phyloP scores from a whole-genome alignment of 53 echinoderm and acorn worm species.

The Arbacia lixula region DNA sequence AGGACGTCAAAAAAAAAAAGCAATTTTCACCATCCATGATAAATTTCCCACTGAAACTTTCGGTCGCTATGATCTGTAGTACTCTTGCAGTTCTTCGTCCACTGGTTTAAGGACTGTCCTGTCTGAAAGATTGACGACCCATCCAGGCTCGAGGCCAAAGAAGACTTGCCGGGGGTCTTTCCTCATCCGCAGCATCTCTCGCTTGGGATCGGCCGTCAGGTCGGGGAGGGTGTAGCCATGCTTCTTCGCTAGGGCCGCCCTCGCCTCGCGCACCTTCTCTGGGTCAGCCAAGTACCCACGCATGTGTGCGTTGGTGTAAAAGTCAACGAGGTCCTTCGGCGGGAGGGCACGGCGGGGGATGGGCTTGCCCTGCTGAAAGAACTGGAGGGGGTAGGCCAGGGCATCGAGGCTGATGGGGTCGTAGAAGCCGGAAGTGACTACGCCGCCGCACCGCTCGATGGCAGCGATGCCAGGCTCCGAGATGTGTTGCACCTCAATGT shows the following conservation, averaged over 20 bases:
- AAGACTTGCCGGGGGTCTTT: constrained; percentile 95
- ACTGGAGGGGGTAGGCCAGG: constrained; percentile 82
- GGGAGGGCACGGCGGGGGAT: constrained; percentile 82
- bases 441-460: constrained; percentile 80
- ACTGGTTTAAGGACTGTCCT: constrained; percentile 89
- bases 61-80: constrained; percentile 70
- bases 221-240: constrained; percentile 83
- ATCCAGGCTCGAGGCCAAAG: constrained; percentile 95
- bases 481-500: constrained; percentile 92
- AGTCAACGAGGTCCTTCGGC: constrained; percentile 75
- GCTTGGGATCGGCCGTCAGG: constrained; percentile 60
- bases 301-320: constrained; percentile 78
- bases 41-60: no score
- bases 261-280: constrained; percentile 60
- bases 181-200: constrained; percentile 73
- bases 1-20: no score
- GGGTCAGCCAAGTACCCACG: constrained; percentile 94
- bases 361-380: constrained; percentile 88
- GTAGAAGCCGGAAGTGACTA: constrained; percentile 79
- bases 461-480: constrained; percentile 82
- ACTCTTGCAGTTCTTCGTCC: constrained; percentile 83
- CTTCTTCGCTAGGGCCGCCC: constrained; percentile 77
- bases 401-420: constrained; percentile 89
- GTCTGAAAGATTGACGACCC: constrained; percentile 90
- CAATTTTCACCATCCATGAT: no score